Percentiles rank a stretch among this genome's conserved stretches.
These are phyloP conservation scores for Clusia tigrina DNA, from an alignment of 2,888 invertebrate species.

Conservation along the genomic window DNA sequence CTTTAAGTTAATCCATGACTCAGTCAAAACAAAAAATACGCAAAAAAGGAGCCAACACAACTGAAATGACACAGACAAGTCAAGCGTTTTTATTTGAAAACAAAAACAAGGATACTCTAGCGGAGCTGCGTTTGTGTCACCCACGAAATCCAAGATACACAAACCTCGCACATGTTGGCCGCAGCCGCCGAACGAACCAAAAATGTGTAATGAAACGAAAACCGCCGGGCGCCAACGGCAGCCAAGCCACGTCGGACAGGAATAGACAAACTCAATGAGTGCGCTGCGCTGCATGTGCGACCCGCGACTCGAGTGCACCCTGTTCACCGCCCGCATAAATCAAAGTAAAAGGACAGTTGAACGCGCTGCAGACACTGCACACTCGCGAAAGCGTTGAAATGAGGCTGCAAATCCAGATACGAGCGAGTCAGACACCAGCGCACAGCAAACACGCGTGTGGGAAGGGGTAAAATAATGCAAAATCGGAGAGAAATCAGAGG, in stretches of 20 bases:
- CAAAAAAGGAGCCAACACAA: not conserved
- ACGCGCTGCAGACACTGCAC: no score
- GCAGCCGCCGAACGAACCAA: conserved; percentile 17
- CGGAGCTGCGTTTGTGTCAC: conserved; percentile 9
- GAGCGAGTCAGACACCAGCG: not conserved
- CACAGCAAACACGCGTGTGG: not conserved
- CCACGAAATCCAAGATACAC: no score
- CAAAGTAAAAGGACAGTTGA: no score
- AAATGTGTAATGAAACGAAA: conserved; percentile 18
- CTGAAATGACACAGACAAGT: conserved; percentile 9
- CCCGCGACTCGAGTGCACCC: no score
- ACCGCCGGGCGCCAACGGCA: conserved; percentile 21
- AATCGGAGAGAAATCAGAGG: conserved; percentile 1
- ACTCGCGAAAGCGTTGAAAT: no score
- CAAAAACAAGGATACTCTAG: conserved; percentile 5
- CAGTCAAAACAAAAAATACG: conserved; percentile 34
- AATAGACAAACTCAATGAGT: not conserved
- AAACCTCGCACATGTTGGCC: no score
- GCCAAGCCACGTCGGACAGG: not conserved
- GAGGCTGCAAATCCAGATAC: conserved; percentile 12
- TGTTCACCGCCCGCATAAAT: no score
- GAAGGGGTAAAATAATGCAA: not conserved
- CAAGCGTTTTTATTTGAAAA: conserved; percentile 3
- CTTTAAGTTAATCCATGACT: conserved; percentile 35
- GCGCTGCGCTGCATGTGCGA: conserved; percentile 10